These are phyloP conservation scores for Pseudorhiza aurosa DNA, from an alignment of 30 jellyfish, hydroid and myxozoan species.

Conservation along the genomic window DNA sequence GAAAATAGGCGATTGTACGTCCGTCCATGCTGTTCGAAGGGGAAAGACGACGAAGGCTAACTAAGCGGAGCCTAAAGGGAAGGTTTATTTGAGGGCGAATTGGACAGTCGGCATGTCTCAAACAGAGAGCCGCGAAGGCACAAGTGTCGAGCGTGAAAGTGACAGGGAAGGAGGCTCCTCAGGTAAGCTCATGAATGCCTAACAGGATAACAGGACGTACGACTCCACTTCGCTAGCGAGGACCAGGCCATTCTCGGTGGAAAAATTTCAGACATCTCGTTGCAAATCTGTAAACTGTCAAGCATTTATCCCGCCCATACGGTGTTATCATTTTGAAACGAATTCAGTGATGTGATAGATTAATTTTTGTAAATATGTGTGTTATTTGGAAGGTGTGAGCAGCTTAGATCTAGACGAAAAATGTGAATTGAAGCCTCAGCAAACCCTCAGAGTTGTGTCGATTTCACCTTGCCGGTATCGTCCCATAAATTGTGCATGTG, in stretches of 20 bases:
- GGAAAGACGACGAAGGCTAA: conserved; percentile 62
- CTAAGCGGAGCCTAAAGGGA: conserved; percentile 50
- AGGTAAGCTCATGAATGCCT: conserved; percentile 33
- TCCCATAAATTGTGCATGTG: background rate
- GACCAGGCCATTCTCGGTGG: conserved; percentile 7
- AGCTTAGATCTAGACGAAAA: too few species aligned
- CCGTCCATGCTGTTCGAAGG: conserved; percentile 65
- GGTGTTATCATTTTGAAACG: too few species aligned
- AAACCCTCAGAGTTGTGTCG: conserved; percentile 2
- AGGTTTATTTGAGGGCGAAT: conserved; percentile 48
- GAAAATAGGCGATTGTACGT: conserved; percentile 52
- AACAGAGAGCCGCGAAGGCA: conserved; percentile 79
- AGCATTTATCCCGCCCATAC: too few species aligned
- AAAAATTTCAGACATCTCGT: background rate
- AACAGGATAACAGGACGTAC: conserved; percentile 23
- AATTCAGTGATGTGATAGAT: too few species aligned
- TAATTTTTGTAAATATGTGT: too few species aligned
- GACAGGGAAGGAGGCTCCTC: conserved; percentile 69
- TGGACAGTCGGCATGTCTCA: conserved; percentile 82
- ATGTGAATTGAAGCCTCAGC: too few species aligned
- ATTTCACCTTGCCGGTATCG: conserved; percentile 39
- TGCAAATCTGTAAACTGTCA: too few species aligned
- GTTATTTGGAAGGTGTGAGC: too few species aligned
- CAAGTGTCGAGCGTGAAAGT: conserved; percentile 61
- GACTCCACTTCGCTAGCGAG: background rate